Base-by-base conservation (phyloP, 2,888 invertebrate genomes). In the Geotrupes spiniger region DNA sequence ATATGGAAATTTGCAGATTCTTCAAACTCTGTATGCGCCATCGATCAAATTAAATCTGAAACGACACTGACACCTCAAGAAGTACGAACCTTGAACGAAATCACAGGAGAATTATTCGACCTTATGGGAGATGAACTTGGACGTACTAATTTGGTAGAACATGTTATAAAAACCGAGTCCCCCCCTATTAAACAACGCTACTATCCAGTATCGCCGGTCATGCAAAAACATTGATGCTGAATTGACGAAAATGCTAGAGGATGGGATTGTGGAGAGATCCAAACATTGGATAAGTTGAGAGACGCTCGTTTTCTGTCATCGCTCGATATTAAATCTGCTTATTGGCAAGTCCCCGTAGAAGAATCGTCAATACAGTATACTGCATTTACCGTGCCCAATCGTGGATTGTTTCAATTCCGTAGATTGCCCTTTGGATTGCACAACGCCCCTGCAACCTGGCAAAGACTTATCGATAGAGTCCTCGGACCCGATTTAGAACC, bases 241-340 rank as follows among this genome's bases (percentile, higher is more conserved):
- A 1, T 11, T 31, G 5, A 1, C 1, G 6, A 31, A 1, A 10
- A 59, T 60, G 60, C 27, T 61, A 14, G 36, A 42, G 1, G 42
- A 52, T 29, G 54, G 49, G 9, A 53, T 59, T 2, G 47, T 63
- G 6, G 61, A 63, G n/a, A 16, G 51, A 53, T 2, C 58, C 59
- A 1, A 40, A 37, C 4, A 56, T 40, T 67, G 15, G 58, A 65
- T 26, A 54, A 58, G 21, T 49, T 69, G 1, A 42, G 63, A 1
- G 48, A 57, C 14, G 64, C 66, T 3, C 46, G 51, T 14, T 70
- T 56, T 38, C 54, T 71, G 8, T 58, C 57, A 1, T 64, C 63
- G 1, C 41, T 69, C 0, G 69, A 70, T 46, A 46, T 56, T 9
- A 59, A 57, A 9, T 50, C 53, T 9, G 65, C 63, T 0, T 66